Evolutionary conservation across 2,797 vertebrate species (phyloP), one percentile per base, ranked within the genome.

Genomic region (Myotis vivesi): DNA sequence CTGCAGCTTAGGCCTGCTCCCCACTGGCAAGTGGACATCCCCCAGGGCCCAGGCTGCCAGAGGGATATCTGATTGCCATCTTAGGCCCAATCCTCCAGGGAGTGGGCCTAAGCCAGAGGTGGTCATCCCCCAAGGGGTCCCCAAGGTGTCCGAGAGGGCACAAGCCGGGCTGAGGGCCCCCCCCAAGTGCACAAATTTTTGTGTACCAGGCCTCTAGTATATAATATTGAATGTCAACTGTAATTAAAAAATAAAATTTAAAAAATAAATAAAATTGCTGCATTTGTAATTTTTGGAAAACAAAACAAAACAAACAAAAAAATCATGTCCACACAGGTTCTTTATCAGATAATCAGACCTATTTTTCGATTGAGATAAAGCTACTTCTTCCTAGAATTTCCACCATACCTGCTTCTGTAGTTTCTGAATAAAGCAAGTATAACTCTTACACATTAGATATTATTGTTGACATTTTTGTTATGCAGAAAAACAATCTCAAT

Each of bases 391-490:
- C 38, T 20, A 85, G 66, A 80, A 25, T 87, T 59, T 84, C 55
- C 20, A 64, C 16, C 30, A 75, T 44, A 71, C 1, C 81, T 12
- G 2, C 17, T 46, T 94, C 41, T 62, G 1, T 17, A 64, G 6
- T 77, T 88, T 85, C 62, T 79, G 11, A 93, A 36, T 82, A 75
- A 81, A 91, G 10, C 8, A 55, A 77, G 6, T 66, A 57, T 44
- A 6, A 46, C 30, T 69, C n/a, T 55, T 59, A 77, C 8, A 86
- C 3, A 38, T 17, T 76, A 68, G 0, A 28, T 72, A 73, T 19
- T 44, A 36, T 5, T 49, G 3, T 22, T 72, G 57, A 73, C 11
- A 17, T 33, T 30, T 80, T 51, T 76, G 49, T 76, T 33, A 57
- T 4, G 75, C 3, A 89, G 7, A 0, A 79, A 83, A 51, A 72